Percentiles rank a stretch among this genome's conserved stretches.
phyloP scores from a whole-genome alignment of 2,888 invertebrate genomes.

The Dasypogon diadema region DNA sequence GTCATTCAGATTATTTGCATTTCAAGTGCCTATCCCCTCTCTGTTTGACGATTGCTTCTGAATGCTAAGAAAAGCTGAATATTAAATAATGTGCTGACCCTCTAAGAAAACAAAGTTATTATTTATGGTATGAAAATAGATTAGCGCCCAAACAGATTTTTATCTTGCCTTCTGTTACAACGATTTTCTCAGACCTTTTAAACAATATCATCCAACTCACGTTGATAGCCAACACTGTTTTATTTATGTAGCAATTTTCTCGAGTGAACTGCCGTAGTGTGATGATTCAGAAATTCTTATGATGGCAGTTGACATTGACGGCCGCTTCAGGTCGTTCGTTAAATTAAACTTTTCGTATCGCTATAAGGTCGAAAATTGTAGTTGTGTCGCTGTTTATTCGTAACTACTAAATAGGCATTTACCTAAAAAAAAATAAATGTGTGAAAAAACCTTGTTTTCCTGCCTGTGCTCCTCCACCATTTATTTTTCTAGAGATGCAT shows the following conservation, averaged over 20 bases:
- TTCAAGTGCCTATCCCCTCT: too few relatives aligned
- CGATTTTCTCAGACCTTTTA: background rate
- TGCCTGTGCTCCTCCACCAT: background rate
- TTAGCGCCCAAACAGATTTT: too few relatives aligned
- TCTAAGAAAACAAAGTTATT: too few relatives aligned
- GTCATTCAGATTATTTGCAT: too few relatives aligned
- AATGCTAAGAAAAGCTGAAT: too few relatives aligned
- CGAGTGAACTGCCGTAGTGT: background rate
- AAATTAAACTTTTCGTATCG: slow-evolving; percentile 16
- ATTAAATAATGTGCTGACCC: too few relatives aligned
- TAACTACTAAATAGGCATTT: background rate
- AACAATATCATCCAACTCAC: background rate
- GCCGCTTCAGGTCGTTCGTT: slow-evolving; percentile 11
- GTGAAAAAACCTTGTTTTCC: background rate
- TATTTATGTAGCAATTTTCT: background rate
- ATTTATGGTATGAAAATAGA: too few relatives aligned
- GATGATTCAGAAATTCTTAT: slow-evolving; percentile 41
- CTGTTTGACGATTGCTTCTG: too few relatives aligned
- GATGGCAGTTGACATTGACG: slow-evolving; percentile 36
- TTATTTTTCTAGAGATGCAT: background rate
- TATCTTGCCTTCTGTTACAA: too few relatives aligned
- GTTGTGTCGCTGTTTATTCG: slow-evolving; percentile 18
- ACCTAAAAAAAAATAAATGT: background rate
- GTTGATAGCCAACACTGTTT: background rate
- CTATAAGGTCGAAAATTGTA: slow-evolving; percentile 9